Conservation (phyloP, 2,797 vertebrate species). For the Salmo trutta region DNA sequence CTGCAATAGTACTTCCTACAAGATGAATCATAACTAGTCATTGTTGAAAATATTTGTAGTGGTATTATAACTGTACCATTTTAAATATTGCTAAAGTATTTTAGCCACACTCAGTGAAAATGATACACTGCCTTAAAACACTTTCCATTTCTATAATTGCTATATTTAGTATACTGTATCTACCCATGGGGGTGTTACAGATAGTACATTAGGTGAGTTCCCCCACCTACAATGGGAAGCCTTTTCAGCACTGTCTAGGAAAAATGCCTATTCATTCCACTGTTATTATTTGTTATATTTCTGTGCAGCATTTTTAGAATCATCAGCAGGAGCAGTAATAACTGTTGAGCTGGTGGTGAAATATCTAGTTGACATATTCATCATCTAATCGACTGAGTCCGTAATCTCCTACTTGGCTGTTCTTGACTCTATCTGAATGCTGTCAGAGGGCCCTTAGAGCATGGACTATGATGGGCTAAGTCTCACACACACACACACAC, state of each 20-base stretch:
- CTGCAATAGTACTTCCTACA: no score
- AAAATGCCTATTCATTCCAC: constrained; percentile 10
- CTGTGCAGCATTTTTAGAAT: background rate
- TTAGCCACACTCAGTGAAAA: no score
- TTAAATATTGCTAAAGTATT: no score
- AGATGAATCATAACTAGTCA: no score
- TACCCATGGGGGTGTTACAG: no score
- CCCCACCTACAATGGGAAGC: background rate
- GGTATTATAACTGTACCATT: no score
- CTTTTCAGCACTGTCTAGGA: constrained; percentile 15
- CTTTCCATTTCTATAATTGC: no score
- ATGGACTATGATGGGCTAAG: constrained; percentile 53
- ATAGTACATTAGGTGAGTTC: background rate
- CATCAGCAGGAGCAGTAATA: background rate
- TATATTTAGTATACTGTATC: no score
- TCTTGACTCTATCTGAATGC: constrained; percentile 56
- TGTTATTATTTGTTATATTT: background rate
- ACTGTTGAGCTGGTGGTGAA: background rate
- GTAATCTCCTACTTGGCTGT: constrained; percentile 44
- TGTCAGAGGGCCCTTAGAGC: constrained; percentile 47
- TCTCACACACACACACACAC: constrained; percentile 11
- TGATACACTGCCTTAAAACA: no score
- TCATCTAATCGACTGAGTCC: constrained; percentile 44
- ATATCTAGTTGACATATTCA: constrained; percentile 6
- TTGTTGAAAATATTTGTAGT: no score